These are phyloP conservation scores for Hymenopus coronatus DNA, from an alignment of 2,888 invertebrate species.

Conservation along the genomic window DNA sequence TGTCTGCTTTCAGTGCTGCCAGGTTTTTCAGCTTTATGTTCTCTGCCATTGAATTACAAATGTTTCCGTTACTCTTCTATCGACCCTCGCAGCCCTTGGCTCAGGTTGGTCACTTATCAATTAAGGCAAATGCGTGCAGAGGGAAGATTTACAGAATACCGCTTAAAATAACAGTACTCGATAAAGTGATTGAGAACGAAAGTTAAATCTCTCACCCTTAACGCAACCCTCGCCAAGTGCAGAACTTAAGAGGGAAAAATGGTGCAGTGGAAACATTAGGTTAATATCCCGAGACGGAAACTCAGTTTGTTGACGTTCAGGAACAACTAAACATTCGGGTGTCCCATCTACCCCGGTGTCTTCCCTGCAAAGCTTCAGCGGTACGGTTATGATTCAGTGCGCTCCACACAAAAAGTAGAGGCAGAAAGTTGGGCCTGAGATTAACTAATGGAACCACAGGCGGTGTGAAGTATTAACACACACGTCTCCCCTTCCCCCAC, in stretches of 20 bases:
- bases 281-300: slow-evolving; percentile 11
- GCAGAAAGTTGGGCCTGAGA: not conserved
- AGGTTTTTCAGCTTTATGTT: slow-evolving; percentile 11
- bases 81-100: not conserved
- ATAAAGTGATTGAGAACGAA: slow-evolving; percentile 3
- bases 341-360: not conserved
- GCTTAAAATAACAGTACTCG: slow-evolving; percentile 8
- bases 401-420: not conserved
- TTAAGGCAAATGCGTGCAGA: slow-evolving; percentile 4
- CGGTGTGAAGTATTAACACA: not conserved
- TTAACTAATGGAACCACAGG: not conserved
- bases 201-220: not conserved
- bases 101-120: slow-evolving; percentile 14
- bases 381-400: not conserved
- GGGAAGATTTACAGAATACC: not conserved
- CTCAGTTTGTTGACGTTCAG: not conserved
- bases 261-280: not conserved
- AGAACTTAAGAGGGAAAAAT: not conserved
- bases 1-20: slow-evolving; percentile 1
- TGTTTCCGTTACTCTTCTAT: not conserved
- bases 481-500: not conserved
- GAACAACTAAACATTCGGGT: not conserved
- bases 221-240: not conserved
- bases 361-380: not conserved
- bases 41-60: slow-evolving; percentile 14